A percentile compares a stretch with the other conserved stretches of the same genome.
Conservation (phyloP, 2,113 vertebrate genomes). For the Notarius quadriscutis region DNA sequence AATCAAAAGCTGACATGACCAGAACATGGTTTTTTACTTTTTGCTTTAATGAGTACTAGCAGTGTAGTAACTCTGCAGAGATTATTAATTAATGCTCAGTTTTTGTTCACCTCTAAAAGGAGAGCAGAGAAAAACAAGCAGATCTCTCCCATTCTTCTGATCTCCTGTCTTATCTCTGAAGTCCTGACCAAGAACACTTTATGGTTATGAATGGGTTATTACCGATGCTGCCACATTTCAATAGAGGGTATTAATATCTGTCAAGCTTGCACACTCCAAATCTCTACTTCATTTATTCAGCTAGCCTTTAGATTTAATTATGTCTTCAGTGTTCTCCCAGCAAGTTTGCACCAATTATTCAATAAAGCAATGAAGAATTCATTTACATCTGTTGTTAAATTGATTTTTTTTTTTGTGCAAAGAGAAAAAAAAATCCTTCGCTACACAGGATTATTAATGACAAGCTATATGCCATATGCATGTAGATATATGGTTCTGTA, state of each 20-base stretch:
- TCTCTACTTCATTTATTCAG: slow-evolving; percentile 74
- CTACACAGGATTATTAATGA: slow-evolving; percentile 74
- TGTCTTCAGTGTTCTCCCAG: slow-evolving; percentile 72
- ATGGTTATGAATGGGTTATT: slow-evolving; percentile 59
- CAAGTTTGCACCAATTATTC: slow-evolving; percentile 77
- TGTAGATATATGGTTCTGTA: not conserved
- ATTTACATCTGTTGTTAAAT: slow-evolving; percentile 80
- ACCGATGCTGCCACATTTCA: slow-evolving; percentile 61
- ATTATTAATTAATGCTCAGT: slow-evolving; percentile 14
- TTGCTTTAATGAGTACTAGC: slow-evolving; percentile 5
- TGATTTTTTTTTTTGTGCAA: slow-evolving; percentile 65
- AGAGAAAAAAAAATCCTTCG: slow-evolving; percentile 76
- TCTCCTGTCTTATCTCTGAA: not conserved
- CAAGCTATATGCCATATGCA: slow-evolving; percentile 58
- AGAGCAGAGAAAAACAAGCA: not conserved
- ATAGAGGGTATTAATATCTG: slow-evolving; percentile 65
- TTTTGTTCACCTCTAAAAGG: not conserved
- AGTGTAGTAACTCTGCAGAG: slow-evolving; percentile 15
- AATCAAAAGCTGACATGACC: not conserved
- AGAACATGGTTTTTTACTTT: not conserved
- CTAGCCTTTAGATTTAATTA: slow-evolving; percentile 78
- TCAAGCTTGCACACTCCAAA: slow-evolving; percentile 70
- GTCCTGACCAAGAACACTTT: slow-evolving; percentile 38
- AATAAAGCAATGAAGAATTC: slow-evolving; percentile 76
- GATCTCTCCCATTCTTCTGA: not conserved